Evolutionary conservation across 1,140 invertebrate species (phyloP), one percentile per base, ranked within the genome.

Genomic region (Papilio xuthus): DNA sequence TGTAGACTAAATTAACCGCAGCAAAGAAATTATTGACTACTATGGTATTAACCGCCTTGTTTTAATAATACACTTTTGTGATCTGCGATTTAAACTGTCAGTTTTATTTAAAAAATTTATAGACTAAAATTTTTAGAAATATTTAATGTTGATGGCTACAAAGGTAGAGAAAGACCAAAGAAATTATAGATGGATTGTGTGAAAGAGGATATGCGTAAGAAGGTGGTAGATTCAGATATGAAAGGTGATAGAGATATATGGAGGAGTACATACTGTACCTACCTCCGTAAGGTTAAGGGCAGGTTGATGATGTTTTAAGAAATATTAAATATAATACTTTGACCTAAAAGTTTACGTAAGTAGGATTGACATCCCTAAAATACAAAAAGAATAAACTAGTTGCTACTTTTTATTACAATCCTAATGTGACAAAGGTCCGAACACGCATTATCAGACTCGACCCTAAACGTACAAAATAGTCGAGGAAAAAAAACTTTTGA

Each of bases 371-470:
- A 60, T 37, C 32, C 32, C 32, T 37, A 37, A 37, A 44, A 73
- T 12, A 44, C 9, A 26, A 73, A 73, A 44, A 73, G 41, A 47
- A 73, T 73, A 73, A 73, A 73, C 71, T 42, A 71, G 37, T 71
- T 71, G 20, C 70, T 73, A 47, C 71, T 44, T 73, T 73, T 44
- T 73, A 73, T 73, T 47, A 73, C 71, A 23, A 13, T 47, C 41
- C 42, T 44, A 44, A 73, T 73, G 20, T 73, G 37, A 73, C 42
- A 26, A 73, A 73, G 71, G 42, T 73, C 71, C 71, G 71, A 28
- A 73, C 41, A 67, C 26, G 60, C 60, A 67, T 67, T 67, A 67
- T 32, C 60, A 67, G 6, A 12, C 26, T 67, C 60, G 60, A 28
- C 60, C 60, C 60, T 67, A 67, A 67, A 32, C 60, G 60, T 28